These are phyloP conservation scores for Leptatherina wallacei DNA, from an alignment of 2,797 vertebrate genomes.

Conservation along the genomic window DNA sequence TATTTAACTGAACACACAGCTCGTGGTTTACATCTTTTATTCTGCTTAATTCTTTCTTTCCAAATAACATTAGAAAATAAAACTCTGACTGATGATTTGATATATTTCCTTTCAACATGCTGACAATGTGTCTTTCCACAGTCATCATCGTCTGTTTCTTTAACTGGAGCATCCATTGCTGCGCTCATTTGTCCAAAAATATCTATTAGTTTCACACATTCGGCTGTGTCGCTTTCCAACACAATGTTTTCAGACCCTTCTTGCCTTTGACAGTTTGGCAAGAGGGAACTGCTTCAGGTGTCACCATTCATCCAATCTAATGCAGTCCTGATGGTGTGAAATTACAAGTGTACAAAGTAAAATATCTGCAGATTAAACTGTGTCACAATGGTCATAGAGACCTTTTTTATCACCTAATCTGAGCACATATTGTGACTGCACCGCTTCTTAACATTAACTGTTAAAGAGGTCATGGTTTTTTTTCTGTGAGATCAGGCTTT, in stretches of 20 bases:
- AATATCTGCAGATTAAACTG: not conserved
- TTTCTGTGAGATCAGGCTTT: not conserved
- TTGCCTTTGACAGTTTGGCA: not conserved
- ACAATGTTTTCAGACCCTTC: not conserved
- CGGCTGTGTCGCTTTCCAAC: not conserved
- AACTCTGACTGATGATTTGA: not conserved
- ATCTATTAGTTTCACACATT: not conserved
- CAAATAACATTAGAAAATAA: not conserved
- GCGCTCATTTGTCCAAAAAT: not conserved
- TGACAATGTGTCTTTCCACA: not conserved
- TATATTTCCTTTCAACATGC: not conserved
- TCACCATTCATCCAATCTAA: not conserved
- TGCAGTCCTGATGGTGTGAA: not conserved
- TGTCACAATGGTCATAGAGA: not conserved
- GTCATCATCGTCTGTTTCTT: not conserved
- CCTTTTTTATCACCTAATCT: not conserved
- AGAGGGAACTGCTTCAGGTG: not conserved
- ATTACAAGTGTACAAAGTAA: not conserved
- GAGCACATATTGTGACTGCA: not conserved
- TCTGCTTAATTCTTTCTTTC: not conserved
- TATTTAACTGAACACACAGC: not conserved
- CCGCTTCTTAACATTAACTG: not conserved
- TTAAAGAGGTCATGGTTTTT: not conserved
- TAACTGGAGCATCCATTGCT: too few species aligned
- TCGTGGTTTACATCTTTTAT: not conserved